phyloP scores from a whole-genome alignment of 2,888 invertebrate genomes.

The Pomacea canaliculata region DNA sequence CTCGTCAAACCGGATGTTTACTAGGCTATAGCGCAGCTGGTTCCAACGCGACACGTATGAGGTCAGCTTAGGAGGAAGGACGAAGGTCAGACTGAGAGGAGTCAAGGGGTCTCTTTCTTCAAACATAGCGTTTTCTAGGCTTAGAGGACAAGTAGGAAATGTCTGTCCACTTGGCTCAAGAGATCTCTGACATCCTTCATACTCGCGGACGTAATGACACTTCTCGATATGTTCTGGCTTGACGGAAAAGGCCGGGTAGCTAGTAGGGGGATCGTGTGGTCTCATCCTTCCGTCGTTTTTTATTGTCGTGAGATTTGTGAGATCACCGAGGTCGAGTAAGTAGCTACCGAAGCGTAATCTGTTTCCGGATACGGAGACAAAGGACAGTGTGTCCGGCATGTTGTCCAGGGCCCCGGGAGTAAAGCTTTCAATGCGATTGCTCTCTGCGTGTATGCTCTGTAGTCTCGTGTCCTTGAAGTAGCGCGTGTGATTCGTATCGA shows the following conservation, averaged over 20 bases:
- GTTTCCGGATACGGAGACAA: not conserved
- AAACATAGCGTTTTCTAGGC: not conserved
- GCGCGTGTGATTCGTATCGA: not conserved
- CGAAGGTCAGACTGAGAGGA: not conserved
- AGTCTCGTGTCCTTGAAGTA: not conserved
- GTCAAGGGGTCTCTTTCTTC: not conserved
- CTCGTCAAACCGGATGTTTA: constrained; percentile 4
- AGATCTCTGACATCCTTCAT: not conserved
- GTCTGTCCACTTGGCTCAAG: not conserved
- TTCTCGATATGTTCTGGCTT: no score
- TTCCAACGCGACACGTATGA: constrained; percentile 4
- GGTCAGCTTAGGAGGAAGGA: constrained; percentile 23
- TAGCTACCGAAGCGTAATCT: not conserved
- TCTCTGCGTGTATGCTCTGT: not conserved
- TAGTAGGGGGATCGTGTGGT: no score
- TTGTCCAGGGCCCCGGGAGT: not conserved
- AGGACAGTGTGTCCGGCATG: not conserved
- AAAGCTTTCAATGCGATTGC: not conserved
- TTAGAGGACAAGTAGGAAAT: not conserved
- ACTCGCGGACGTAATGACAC: no score
- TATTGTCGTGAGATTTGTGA: not conserved
- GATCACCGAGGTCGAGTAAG: not conserved
- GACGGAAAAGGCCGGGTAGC: no score
- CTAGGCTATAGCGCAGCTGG: constrained; percentile 15
- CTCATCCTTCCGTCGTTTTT: no score